Base-by-base conservation (phyloP, 2,888 invertebrate genomes). In the Siphlonurus alternatus region DNA sequence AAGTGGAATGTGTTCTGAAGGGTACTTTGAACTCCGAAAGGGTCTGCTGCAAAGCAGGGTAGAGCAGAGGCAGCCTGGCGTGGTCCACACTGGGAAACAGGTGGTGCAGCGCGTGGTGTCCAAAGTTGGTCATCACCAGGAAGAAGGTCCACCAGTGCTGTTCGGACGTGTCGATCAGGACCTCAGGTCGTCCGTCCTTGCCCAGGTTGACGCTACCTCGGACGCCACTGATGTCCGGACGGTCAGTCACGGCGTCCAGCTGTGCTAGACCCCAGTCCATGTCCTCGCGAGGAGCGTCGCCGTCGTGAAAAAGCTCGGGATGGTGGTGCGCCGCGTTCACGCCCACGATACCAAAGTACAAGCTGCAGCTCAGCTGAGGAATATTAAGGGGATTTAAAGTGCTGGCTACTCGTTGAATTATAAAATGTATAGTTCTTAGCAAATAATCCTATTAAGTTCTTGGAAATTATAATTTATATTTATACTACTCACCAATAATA, bases 41-140 rank as follows among this genome's bases (percentile, higher is more conserved):
- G 25, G 85, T 85, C 67, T 85, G 77, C 7, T 82, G 69, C 15
- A 86, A 78, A 0, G 80, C 79, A 0, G 86, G 83, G 71, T 85
- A 82, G 2, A 90, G 76, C 62, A 83, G 79, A 10, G 81, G 80
- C 18, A 92, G 74, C 65, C 85, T 81, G 0, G 83, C 84, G 70
- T 91, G 90, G 72, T 91, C 91, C 38, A 92, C 70, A 0, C 89
- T 87, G 0, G 91, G 91, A 69, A 91, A 86, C 22, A 91, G 76
- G 74, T 92, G 92, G 73, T 92, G 91, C 1, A 91, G 76, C 0
- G 81, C 79, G 72, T 92, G 92, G 66, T 87, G 84, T 0, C 91
- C 91, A 70, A 89, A 91, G 66, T 84, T 80, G 0, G 87, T 86
- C 64, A 90, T 73, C 7, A 56, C 56, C 56, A 56, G n/a, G n/a